A percentile compares a stretch with the other conserved stretches of the same genome.
Evolutionary conservation across 2,797 vertebrate genomes (phyloP).

Genomic region (Hypotaenidia philippensis): DNA sequence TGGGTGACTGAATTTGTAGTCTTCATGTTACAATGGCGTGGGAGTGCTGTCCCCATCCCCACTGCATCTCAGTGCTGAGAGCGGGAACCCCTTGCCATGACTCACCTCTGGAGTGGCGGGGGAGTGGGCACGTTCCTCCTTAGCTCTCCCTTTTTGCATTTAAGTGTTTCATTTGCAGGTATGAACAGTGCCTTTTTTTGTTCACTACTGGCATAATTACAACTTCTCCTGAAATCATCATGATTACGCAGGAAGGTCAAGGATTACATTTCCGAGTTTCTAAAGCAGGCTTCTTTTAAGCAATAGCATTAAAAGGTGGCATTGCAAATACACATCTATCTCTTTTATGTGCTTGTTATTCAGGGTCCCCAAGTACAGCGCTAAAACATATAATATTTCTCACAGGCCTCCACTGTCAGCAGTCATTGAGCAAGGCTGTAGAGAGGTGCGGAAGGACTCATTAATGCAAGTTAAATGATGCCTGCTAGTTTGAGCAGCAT

Average conservation of each 20-base stretch:
- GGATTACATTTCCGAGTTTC: constrained; percentile 12
- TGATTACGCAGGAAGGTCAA: constrained; percentile 60
- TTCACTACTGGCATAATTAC: background rate
- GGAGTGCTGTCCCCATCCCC: background rate
- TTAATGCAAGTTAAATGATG: background rate
- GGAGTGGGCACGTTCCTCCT: background rate
- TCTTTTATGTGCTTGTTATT: constrained; percentile 71
- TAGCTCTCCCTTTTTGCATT: background rate
- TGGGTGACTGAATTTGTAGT: background rate
- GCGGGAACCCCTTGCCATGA: background rate
- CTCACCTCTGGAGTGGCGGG: background rate
- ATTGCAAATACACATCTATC: constrained; percentile 51
- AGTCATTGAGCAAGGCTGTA: constrained; percentile 26
- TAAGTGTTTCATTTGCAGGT: background rate
- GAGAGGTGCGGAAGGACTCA: background rate
- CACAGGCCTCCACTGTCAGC: constrained; percentile 19
- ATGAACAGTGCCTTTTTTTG: background rate
- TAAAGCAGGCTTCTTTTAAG: constrained; percentile 27
- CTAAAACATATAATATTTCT: background rate
- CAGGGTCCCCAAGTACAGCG: constrained; percentile 17
- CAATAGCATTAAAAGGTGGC: constrained; percentile 53
- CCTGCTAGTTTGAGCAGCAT: background rate
- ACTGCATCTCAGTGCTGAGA: background rate
- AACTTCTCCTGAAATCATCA: constrained; percentile 21
- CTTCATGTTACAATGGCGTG: background rate